Base-by-base conservation (phyloP, 2,113 vertebrate genomes). In the Mustelus asterias region DNA sequence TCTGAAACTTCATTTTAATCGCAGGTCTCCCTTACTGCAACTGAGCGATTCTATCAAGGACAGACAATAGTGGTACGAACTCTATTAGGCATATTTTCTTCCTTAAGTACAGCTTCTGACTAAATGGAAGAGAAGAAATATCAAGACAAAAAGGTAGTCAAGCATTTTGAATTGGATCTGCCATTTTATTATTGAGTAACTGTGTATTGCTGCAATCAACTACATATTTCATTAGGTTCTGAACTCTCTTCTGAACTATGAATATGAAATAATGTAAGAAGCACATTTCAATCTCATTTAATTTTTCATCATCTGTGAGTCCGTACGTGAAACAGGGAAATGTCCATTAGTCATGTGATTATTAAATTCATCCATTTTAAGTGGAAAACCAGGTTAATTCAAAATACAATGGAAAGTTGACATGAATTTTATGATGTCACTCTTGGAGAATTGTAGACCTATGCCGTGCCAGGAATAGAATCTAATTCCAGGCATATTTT, bases 211-310 rank as follows among this genome's bases (percentile, higher is more conserved):
- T 96, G 97, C 97, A 97, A 97, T 97, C 97, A 98, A 97, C 97
- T 97, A 97, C 96, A 97, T 98, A 98, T 97, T 97, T 98, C 97
- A 97, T 98, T 97, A 98, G 96, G 96, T 97, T 97, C 97, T 97
- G 97, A 98, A 98, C 97, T 97, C 97, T 97, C 97, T 96, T 97
- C 97, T 98, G 98, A 98, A 98, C 97, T 97, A 97, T 97, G 96
- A 98, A 98, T 97, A 97, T 97, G 96, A 98, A 98, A 98, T 97
- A 98, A 98, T 98, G 98, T 97, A 98, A 97, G 96, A 97, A 96
- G 97, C 97, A 97, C 97, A 97, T 97, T 97, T 97, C 97, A 98
- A 98, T 98, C 97, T 98, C 97, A 98, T 98, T 98, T 98, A 97
- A 98, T 98, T 98, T 97, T 97, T 98, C 97, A 97, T 97, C 97